Base-by-base conservation (phyloP, 1,140 invertebrate species). In the Drepana arcuata region DNA sequence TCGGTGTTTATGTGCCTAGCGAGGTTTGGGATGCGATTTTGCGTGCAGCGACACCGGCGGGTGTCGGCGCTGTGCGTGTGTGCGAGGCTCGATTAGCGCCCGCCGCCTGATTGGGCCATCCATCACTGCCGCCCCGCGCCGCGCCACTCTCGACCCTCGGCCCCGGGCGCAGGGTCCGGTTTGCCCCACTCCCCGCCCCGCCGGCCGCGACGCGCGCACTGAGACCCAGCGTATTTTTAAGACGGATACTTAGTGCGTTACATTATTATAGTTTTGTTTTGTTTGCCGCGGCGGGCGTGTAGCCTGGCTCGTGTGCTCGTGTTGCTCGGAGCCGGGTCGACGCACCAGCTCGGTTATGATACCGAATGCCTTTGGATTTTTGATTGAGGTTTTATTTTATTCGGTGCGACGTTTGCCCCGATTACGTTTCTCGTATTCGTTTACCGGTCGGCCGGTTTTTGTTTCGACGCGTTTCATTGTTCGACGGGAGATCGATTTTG, bases 81-180 rank as follows among this genome's bases (percentile, higher is more conserved):
- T 36, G 48, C 56, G 49, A 29, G 59, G 74, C 68, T 67, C 70
- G 70, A 71, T 75, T 79, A 75, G 66, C 65, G 67, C 64, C 67
- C 65, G 72, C 70, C 66, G 75, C 72, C 75, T 72, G 75, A 80
- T 80, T 80, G 75, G 75, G 72, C 75, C 70, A 80, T 80, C 75
- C 75, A 80, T 80, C 75, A 78, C 69, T 38, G 53, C 68, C 53
- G 48, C 63, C 47, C 55, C 54, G 15, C 40, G 40, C 7, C 41
- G 12, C 16, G 16, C 37, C 28, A 24, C 39, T 30, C 28, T 44
- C 14, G 21, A 30, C 34, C 44, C 25, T 23, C 24, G 28, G 31
- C 36, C 10, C n/a, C 5, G 1, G 15, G 14, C 35, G 12, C 4
- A 27, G 18, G 36, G 40, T 39, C 35, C 26, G 12, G 18, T 34